phyloP scores from a whole-genome alignment of 2,888 invertebrate species.

The Athalia rosae region DNA sequence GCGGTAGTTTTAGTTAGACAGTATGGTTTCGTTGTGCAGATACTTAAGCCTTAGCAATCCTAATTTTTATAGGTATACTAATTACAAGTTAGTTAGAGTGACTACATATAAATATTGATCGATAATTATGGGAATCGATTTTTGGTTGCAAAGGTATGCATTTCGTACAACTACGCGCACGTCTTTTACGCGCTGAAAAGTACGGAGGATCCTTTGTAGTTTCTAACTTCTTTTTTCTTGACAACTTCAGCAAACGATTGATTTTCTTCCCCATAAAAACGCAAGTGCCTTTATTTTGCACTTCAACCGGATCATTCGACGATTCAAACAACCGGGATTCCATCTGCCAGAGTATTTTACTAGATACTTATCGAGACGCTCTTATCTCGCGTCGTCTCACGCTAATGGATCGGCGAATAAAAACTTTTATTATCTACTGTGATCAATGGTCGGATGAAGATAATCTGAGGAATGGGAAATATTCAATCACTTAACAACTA shows the following conservation, averaged over 20 bases:
- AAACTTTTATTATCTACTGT: not conserved
- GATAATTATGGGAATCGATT: not conserved
- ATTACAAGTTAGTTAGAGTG: conserved; percentile 36
- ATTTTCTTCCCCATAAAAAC: too few relatives aligned
- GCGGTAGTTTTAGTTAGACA: not conserved
- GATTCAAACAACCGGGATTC: too few relatives aligned
- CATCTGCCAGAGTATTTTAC: too few relatives aligned
- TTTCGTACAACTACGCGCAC: too few relatives aligned
- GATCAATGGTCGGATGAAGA: conserved; percentile 11
- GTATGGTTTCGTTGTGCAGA: conserved; percentile 41
- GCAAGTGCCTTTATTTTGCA: too few relatives aligned
- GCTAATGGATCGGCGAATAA: not conserved
- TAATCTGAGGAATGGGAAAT: not conserved
- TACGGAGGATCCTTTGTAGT: too few relatives aligned
- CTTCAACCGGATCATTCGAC: too few relatives aligned
- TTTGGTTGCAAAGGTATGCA: not conserved
- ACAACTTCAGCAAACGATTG: too few relatives aligned
- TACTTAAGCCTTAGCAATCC: conserved; percentile 28
- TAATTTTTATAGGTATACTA: conserved; percentile 11
- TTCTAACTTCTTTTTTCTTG: too few relatives aligned
- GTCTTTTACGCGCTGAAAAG: too few relatives aligned
- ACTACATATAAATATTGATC: conserved; percentile 19
- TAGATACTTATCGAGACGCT: not conserved
- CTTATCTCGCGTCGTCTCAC: not conserved
- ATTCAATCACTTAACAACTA: not conserved